These are phyloP conservation scores for Ammodytes dubius DNA, from an alignment of 2,113 vertebrate species.

Conservation along the genomic window DNA sequence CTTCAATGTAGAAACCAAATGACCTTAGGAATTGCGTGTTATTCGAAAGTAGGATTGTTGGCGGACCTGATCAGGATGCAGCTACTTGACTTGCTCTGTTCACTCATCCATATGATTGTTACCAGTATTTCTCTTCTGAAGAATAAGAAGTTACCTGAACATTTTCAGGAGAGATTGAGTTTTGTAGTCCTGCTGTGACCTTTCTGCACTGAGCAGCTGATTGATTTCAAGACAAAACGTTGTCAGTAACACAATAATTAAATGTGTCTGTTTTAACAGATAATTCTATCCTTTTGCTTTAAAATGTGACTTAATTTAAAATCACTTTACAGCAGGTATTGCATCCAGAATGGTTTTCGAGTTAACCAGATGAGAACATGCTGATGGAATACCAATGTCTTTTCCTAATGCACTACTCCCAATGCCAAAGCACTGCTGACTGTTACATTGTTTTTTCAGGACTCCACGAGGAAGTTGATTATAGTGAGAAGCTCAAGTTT, in stretches of 20 bases:
- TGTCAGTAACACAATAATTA: not conserved
- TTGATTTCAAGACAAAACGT: not conserved
- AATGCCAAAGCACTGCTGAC: not conserved
- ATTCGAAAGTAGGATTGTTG: not conserved
- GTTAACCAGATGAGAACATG: not conserved
- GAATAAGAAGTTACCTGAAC: not conserved
- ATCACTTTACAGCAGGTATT: not conserved
- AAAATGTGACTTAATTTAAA: not conserved
- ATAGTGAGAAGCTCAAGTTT: constrained; percentile 96
- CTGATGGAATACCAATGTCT: not conserved
- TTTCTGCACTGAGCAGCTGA: no score
- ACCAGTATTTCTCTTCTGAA: no score
- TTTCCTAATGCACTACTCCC: not conserved
- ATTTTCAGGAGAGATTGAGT: not conserved
- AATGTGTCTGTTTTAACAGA: not conserved
- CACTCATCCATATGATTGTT: not conserved
- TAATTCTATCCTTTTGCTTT: not conserved
- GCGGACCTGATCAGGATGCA: not conserved
- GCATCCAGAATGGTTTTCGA: not conserved
- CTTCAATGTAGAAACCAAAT: not conserved
- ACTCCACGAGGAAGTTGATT: constrained; percentile 98
- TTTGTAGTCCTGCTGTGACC: not conserved
- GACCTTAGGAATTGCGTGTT: not conserved
- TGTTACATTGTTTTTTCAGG: constrained; percentile 78
- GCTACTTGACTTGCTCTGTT: not conserved